A percentile compares a stretch with the other conserved stretches of the same genome.
phyloP scores from a whole-genome alignment of 1,140 invertebrate genomes.

The Hermetia illucens region DNA sequence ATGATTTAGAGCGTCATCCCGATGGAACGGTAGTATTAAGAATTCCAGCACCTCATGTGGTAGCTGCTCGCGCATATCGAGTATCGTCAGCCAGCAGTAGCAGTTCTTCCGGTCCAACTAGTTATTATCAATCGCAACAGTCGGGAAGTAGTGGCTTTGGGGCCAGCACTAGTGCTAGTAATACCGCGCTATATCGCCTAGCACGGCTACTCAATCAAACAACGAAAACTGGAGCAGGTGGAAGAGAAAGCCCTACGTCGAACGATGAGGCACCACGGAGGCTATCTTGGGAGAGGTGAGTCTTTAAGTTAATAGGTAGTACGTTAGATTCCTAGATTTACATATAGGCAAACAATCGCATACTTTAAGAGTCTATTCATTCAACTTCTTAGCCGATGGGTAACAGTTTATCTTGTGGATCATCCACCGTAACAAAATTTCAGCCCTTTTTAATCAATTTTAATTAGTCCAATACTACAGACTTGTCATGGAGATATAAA shows the following conservation, averaged over 20 bases:
- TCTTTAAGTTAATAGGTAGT: constrained; percentile 5
- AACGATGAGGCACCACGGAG: constrained; percentile 37
- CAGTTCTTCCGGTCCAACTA: constrained; percentile 3
- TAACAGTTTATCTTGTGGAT: no score
- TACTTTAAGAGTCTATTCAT: no score
- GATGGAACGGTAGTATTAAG: constrained; percentile 34
- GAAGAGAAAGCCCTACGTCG: constrained; percentile 12
- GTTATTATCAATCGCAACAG: constrained; percentile 12
- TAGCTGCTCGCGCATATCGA: constrained; percentile 36
- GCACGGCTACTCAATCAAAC: constrained; percentile 52
- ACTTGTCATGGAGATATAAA: no score
- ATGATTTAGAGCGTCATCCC: constrained; percentile 15
- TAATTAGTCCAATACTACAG: no score
- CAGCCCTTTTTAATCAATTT: no score
- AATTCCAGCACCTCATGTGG: constrained; percentile 43
- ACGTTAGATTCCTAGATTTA: no score
- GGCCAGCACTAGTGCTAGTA: constrained; percentile 14
- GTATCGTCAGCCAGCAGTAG: constrained; percentile 21
- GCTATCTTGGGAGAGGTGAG: constrained; percentile 65
- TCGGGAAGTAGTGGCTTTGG: constrained; percentile 10
- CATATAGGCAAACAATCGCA: no score
- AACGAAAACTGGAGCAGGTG: constrained; percentile 32
- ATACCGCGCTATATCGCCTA: constrained; percentile 46
- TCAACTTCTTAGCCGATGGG: no score
- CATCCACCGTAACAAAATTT: no score